Base-by-base conservation (phyloP, 2,797 vertebrate species). In the Xenentodon cancila region DNA sequence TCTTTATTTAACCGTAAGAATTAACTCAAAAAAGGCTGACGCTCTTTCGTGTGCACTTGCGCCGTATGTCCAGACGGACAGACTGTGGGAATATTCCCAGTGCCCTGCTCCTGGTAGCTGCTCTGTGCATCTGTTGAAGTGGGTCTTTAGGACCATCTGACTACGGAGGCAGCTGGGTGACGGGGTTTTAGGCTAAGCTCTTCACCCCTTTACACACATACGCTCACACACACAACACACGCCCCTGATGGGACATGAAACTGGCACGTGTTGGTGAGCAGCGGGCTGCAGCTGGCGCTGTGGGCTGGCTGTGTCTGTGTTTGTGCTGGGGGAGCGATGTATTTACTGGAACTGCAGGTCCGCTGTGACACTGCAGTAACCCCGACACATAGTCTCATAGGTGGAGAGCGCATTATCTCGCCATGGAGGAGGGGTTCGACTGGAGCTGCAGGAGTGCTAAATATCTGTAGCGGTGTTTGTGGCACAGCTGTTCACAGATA, bases 111-210 rank as follows among this genome's bases (percentile, higher is more conserved):
- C 11, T 32, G 34, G 57, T 73, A 30, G 57, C 64, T 57, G 71
- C 75, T 82, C 68, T 48, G 78, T 86, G 60, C 83, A 91, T 91
- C 87, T 91, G 88, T 89, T 79, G 75, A 87, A 81, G 81, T 79
- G 75, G 73, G 84, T 89, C 81, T 89, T 73, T 80, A 70, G 79
- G 78, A 86, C 80, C 82, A 86, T 86, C 87, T 85, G 85, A 91
- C 83, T 51, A 82, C 68, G 46, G 54, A 81, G 63, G 85, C 89
- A 90, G 88, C 90, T 88, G 88, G 88, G 76, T 79, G 75, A 77
- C 81, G 64, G 88, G 87, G 83, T 87, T 86, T 86, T 79, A 79
- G 75, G 76, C 82, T 88, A 85, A 90, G 86, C 84, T 77, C 64
- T 79, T 70, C 16, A 46, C 66, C 64, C 71, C 54, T 71, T 66